phyloP scores from a whole-genome alignment of 2,113 vertebrate species.

The Microcebus jonahi region DNA sequence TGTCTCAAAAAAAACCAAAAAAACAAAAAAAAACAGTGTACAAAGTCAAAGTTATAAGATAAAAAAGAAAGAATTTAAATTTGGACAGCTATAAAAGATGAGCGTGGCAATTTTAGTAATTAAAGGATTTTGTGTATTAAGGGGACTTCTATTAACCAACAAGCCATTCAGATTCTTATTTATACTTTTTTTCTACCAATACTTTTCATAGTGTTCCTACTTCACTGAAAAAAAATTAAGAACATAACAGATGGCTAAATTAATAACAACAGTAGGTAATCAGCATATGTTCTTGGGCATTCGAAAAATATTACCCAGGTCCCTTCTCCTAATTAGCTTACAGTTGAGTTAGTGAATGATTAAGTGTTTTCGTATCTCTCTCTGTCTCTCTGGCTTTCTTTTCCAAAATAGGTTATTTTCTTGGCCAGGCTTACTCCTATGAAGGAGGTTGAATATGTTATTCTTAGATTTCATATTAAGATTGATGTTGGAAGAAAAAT shows the following conservation, averaged over 20 bases:
- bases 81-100: neutral
- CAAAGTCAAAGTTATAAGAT: neutral
- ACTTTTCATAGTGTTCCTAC: neutral
- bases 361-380: neutral
- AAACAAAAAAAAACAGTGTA: neutral
- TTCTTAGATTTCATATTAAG: neutral
- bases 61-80: conserved; percentile 6
- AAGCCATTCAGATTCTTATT: neutral
- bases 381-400: too few species aligned
- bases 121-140: neutral
- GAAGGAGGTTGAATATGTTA: neutral
- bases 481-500: neutral
- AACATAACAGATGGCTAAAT: neutral
- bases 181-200: neutral
- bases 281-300: neutral
- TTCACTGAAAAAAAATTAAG: neutral
- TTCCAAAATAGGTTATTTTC: neutral
- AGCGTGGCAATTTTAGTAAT: neutral
- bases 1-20: too few species aligned
- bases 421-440: neutral
- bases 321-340: neutral
- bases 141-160: neutral
- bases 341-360: neutral
- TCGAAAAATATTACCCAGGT: neutral
- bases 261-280: neutral